Conservation (phyloP, 2,797 vertebrate genomes). For the Oreonectes daqikongensis region DNA sequence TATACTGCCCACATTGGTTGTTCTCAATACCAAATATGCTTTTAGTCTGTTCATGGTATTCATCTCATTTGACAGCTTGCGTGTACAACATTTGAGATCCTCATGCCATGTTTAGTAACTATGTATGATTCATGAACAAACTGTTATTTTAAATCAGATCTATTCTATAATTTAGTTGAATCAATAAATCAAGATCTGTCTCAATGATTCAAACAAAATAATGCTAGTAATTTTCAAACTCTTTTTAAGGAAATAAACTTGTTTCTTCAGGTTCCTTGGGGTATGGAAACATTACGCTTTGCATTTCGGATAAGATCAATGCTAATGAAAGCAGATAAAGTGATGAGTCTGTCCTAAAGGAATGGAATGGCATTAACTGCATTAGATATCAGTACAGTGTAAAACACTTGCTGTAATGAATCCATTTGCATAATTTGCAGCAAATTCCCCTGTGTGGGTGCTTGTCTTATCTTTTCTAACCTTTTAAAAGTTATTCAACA, state of each 20-base stretch:
- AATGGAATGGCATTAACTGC: conserved; percentile 37
- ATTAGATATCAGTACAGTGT: conserved; percentile 24
- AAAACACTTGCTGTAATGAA: conserved; percentile 23
- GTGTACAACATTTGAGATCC: neutral
- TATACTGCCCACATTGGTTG: neutral
- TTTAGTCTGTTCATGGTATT: neutral
- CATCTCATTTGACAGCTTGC: neutral
- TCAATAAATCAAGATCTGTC: too few species aligned
- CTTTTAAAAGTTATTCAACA: conserved; percentile 37
- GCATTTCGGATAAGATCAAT: conserved; percentile 19
- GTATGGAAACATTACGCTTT: neutral
- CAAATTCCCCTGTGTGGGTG: conserved; percentile 27
- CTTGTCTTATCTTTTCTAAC: conserved; percentile 35
- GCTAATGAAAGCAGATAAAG: conserved; percentile 40
- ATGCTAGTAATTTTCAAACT: neutral
- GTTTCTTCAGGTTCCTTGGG: neutral
- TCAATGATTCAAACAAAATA: neutral
- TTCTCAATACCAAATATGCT: neutral
- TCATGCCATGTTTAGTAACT: neutral
- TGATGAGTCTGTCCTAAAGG: conserved; percentile 22
- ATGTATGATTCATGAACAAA: neutral
- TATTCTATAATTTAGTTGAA: too few species aligned
- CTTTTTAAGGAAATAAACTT: neutral
- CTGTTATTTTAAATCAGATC: too few species aligned
- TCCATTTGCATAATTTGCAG: conserved; percentile 41